A percentile compares a stretch with the other conserved stretches of the same genome.
These are phyloP conservation scores for Cephalopholis sonnerati DNA, from an alignment of 2,113 vertebrate species.

Conservation along the genomic window DNA sequence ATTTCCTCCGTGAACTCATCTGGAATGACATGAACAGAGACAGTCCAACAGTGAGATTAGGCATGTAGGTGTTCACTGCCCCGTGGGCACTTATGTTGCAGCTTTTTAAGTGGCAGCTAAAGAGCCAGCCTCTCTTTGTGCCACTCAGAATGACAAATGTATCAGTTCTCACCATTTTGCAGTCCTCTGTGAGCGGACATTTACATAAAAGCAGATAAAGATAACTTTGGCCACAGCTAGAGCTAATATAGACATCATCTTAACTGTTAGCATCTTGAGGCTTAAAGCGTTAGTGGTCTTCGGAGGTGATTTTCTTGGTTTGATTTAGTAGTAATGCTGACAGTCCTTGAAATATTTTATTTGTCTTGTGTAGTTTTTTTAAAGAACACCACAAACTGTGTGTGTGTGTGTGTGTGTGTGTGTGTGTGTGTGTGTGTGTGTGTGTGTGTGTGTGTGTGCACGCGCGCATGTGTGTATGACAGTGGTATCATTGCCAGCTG, in stretches of 20 bases:
- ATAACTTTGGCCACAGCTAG: background rate
- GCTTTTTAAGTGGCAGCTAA: constrained; percentile 10
- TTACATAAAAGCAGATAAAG: background rate
- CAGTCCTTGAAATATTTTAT: background rate
- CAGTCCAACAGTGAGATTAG: background rate
- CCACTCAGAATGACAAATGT: constrained; percentile 7
- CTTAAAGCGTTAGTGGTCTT: background rate
- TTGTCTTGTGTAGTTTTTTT: background rate
- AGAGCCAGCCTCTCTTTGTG: background rate
- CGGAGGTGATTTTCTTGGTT: background rate
- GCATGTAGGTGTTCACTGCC: constrained; percentile 14
- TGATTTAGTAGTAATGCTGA: constrained; percentile 3
- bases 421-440: background rate
- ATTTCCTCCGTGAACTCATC: background rate
- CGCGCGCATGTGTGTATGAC: constrained; percentile 1
- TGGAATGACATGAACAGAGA: constrained; percentile 4
- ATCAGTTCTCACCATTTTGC: background rate
- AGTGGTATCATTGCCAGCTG: constrained; percentile 45
- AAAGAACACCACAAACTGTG: background rate
- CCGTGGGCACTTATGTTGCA: background rate
- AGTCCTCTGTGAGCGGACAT: background rate
- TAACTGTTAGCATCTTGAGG: background rate
- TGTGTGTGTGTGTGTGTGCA: background rate
- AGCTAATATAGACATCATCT: background rate
- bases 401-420: background rate